These are phyloP conservation scores for Mus minutoides DNA, from an alignment of 2,797 vertebrate genomes.

Conservation along the genomic window DNA sequence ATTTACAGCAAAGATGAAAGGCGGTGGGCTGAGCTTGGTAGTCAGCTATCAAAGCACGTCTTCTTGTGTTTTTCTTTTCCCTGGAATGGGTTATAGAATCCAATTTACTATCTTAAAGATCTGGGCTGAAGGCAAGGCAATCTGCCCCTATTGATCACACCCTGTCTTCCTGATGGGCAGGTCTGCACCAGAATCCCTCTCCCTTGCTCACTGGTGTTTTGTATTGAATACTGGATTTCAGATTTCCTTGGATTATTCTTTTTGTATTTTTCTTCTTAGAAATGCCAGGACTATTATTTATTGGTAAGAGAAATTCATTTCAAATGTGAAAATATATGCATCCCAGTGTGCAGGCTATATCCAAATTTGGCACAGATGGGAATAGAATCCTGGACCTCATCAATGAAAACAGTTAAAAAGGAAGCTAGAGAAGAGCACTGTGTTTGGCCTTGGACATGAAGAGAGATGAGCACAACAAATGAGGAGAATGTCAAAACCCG, in stretches of 20 bases:
- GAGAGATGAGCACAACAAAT: neutral
- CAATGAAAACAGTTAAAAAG: neutral
- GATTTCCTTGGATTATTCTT: neutral
- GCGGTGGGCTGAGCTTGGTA: slow-evolving; percentile 38
- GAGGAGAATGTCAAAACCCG: neutral
- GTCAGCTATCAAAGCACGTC: slow-evolving; percentile 54
- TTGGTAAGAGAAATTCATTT: slow-evolving; percentile 40
- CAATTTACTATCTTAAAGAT: slow-evolving; percentile 61
- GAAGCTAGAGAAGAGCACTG: neutral
- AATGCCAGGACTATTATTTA: slow-evolving; percentile 9
- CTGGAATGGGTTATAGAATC: slow-evolving; percentile 19
- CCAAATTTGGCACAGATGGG: slow-evolving; percentile 22
- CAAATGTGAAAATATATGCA: neutral
- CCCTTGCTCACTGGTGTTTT: neutral
- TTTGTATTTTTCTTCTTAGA: neutral
- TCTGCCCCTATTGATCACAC: neutral
- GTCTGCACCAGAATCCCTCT: neutral
- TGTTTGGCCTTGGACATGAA: slow-evolving; percentile 31
- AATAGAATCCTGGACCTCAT: slow-evolving; percentile 15
- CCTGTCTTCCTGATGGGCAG: neutral
- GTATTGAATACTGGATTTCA: neutral
- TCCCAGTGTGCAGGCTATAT: neutral
- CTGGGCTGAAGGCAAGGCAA: slow-evolving; percentile 39
- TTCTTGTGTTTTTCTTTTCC: slow-evolving; percentile 38
- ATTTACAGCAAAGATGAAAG: slow-evolving; percentile 63